These are phyloP conservation scores for Tricholaema leucomelas DNA, from an alignment of 2,113 vertebrate genomes.

Conservation along the genomic window DNA sequence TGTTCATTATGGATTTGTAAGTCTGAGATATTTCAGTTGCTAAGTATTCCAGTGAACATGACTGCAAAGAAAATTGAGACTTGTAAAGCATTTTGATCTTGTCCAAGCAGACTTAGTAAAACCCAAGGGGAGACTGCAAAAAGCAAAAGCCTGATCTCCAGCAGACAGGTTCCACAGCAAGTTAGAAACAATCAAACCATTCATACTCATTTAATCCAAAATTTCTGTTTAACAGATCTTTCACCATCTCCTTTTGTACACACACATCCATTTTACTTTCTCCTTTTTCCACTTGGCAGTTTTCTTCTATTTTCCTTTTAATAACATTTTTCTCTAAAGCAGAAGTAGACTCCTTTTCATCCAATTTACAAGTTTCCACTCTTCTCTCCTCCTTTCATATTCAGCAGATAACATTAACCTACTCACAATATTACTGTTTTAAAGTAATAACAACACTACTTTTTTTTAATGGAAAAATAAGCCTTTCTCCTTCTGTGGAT, in stretches of 20 bases:
- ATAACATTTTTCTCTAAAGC: not conserved
- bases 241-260: not conserved
- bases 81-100: not conserved
- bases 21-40: not conserved
- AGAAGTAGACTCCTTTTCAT: not conserved
- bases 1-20: not conserved
- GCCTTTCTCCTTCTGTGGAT: not conserved
- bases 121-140: not conserved
- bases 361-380: not conserved
- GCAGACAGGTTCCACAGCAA: not conserved
- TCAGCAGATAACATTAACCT: not conserved
- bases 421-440: not conserved
- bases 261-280: not conserved
- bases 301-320: not conserved
- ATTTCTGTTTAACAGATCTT: not conserved
- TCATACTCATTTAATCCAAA: not conserved
- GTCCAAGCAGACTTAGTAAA: not conserved
- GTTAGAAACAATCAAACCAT: constrained; percentile 8
- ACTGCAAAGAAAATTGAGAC: not conserved
- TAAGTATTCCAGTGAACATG: not conserved
- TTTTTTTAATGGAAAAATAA: not conserved
- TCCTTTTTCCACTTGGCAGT: not conserved
- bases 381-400: not conserved
- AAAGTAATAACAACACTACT: not conserved
- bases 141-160: not conserved